Evolutionary conservation across 2,113 vertebrate genomes (phyloP).

Genomic region (Argyrosomus japonicus): DNA sequence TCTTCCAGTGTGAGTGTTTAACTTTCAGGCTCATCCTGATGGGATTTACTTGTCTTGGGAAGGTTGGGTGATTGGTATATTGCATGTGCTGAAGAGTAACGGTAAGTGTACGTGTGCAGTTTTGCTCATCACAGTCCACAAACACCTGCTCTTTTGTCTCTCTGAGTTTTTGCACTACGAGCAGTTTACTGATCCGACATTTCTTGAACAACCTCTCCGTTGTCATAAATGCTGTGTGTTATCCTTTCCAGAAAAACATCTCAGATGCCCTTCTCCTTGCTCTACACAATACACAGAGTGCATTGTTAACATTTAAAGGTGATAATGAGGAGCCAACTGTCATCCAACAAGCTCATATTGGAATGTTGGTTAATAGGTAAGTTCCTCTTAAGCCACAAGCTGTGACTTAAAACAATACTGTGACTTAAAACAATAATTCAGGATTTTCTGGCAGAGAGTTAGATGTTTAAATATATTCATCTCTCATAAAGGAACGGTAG

Average conservation of each 20-base stretch:
- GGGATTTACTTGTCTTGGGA: not conserved
- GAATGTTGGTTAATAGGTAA: constrained; percentile 89
- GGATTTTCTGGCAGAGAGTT: not conserved
- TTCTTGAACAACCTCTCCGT: not conserved
- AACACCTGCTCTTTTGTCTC: not conserved
- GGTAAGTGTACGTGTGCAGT: not conserved
- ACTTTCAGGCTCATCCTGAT: not conserved
- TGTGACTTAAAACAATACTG: too few relatives aligned
- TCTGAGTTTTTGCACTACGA: not conserved
- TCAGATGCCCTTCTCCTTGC: constrained; percentile 77
- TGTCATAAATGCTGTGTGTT: not conserved
- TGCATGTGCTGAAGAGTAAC: not conserved
- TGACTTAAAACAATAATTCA: too few relatives aligned
- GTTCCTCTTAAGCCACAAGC: not conserved
- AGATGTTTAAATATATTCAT: not conserved
- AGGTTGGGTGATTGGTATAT: not conserved
- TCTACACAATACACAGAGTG: constrained; percentile 83
- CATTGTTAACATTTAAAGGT: constrained; percentile 82
- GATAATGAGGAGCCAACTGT: constrained; percentile 73
- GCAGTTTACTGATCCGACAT: not conserved
- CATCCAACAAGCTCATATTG: constrained; percentile 77
- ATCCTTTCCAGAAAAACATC: constrained; percentile 62
- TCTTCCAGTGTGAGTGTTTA: constrained; percentile 64
- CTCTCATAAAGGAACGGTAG: not conserved
- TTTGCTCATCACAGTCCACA: not conserved